Percentiles rank a stretch among this genome's conserved stretches.
Conservation (phyloP, 2,797 vertebrate species). For the Clarias platycephalus region DNA sequence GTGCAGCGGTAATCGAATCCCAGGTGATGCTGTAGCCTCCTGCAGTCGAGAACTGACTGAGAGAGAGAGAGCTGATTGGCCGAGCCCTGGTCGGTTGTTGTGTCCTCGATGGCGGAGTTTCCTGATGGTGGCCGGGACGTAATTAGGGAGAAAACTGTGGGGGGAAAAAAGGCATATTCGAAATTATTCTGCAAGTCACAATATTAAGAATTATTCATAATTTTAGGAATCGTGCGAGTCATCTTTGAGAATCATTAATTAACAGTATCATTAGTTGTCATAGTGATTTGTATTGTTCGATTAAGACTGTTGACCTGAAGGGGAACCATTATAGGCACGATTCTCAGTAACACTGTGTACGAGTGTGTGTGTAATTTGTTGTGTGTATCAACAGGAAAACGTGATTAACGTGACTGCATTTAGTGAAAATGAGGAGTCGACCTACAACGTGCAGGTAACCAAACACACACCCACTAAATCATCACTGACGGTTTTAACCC, state of each 20-base stretch:
- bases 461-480: not conserved
- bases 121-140: no score
- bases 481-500: not conserved
- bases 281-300: not conserved
- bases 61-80: no score
- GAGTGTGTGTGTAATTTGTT: not conserved
- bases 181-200: not conserved
- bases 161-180: no score
- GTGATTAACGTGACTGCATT: conserved; percentile 81
- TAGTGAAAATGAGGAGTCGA: conserved; percentile 67
- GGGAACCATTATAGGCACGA: no score
- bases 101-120: no score
- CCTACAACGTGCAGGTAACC: conserved; percentile 75
- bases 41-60: no score
- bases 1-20: no score
- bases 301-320: not conserved
- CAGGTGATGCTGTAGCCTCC: no score
- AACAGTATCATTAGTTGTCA: not conserved
- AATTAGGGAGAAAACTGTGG: no score
- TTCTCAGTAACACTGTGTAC: not conserved
- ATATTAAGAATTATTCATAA: not conserved
- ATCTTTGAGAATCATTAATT: not conserved
- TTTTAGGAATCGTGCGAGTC: not conserved
- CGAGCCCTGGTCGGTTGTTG: no score
- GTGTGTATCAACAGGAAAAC: conserved; percentile 74